Evolutionary conservation across 2,888 invertebrate species (phyloP).

Genomic region (Clistopyga incitator): DNA sequence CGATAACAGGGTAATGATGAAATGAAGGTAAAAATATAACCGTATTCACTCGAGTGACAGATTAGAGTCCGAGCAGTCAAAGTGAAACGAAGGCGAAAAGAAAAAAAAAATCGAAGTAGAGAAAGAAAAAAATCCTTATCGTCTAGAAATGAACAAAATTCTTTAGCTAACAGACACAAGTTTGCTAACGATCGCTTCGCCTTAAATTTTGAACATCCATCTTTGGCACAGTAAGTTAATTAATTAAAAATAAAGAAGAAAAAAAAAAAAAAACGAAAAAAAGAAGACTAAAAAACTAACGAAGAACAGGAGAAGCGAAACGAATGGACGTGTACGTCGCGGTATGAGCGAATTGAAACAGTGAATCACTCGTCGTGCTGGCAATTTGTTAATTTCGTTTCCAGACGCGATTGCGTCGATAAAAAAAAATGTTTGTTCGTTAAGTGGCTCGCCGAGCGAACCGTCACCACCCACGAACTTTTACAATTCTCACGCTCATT

Average conservation of each 20-base stretch:
- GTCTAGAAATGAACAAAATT: constrained; percentile 74
- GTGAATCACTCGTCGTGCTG: constrained; percentile 15
- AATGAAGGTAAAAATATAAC: constrained; percentile 54
- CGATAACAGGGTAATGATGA: constrained; percentile 31
- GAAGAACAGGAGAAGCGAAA: constrained; percentile 44
- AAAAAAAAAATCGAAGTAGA: constrained; percentile 21
- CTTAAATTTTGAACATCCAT: constrained; percentile 80
- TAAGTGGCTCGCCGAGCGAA: constrained; percentile 22
- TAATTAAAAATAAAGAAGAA: constrained; percentile 67
- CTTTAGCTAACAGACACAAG: constrained; percentile 70
- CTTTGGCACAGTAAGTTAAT: constrained; percentile 81
- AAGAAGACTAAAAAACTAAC: constrained; percentile 68
- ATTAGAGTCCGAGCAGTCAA: constrained; percentile 37
- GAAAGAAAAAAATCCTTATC: constrained; percentile 48
- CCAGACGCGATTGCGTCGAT: constrained; percentile 14
- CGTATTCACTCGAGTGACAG: constrained; percentile 31
- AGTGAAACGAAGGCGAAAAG: constrained; percentile 34
- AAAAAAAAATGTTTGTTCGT: constrained; percentile 14
- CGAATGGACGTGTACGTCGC: constrained; percentile 30
- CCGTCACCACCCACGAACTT: constrained; percentile 39
- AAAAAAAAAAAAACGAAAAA: constrained; percentile 37
- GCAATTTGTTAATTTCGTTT: constrained; percentile 14
- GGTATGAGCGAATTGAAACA: constrained; percentile 24
- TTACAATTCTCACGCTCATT: constrained; percentile 46
- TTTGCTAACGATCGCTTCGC: constrained; percentile 70